These are phyloP conservation scores for Eristalinus aeneus DNA, from an alignment of 2,888 invertebrate species.

Conservation along the genomic window DNA sequence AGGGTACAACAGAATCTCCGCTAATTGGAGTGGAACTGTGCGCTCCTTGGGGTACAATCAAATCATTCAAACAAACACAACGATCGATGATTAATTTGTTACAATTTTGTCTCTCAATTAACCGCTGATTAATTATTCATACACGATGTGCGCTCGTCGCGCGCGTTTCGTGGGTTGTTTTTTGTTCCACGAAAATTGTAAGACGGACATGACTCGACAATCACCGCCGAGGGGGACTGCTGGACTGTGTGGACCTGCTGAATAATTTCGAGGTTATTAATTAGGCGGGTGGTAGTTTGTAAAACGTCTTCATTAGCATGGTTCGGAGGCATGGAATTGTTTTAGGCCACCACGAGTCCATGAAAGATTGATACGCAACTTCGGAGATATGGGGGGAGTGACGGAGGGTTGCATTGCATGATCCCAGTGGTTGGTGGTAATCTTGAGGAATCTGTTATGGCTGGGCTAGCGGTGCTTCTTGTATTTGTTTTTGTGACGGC, in stretches of 20 bases:
- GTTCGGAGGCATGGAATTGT: slow-evolving; percentile 39
- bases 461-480: slow-evolving; percentile 18
- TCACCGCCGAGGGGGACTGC: slow-evolving; percentile 46
- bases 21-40: slow-evolving; percentile 5
- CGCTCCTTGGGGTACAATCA: neutral
- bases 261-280: slow-evolving; percentile 66
- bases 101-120: slow-evolving; percentile 66
- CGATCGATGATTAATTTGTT: slow-evolving; percentile 64
- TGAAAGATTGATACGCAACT: slow-evolving; percentile 25
- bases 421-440: slow-evolving; percentile 43
- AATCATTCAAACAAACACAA: slow-evolving; percentile 19
- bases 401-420: slow-evolving; percentile 21
- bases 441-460: slow-evolving; percentile 46
- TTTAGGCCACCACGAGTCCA: slow-evolving; percentile 23
- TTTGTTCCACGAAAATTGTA: slow-evolving; percentile 34
- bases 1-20: neutral
- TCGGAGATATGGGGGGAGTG: neutral
- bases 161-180: slow-evolving; percentile 25
- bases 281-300: slow-evolving; percentile 63
- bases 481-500: slow-evolving; percentile 4
- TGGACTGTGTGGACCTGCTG: slow-evolving; percentile 43
- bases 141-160: slow-evolving; percentile 41
- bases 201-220: slow-evolving; percentile 60
- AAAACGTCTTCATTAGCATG: slow-evolving; percentile 68
- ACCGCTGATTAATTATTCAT: slow-evolving; percentile 57